These are phyloP conservation scores for Mythimna pallens DNA, from an alignment of 2,888 invertebrate species.

Conservation along the genomic window DNA sequence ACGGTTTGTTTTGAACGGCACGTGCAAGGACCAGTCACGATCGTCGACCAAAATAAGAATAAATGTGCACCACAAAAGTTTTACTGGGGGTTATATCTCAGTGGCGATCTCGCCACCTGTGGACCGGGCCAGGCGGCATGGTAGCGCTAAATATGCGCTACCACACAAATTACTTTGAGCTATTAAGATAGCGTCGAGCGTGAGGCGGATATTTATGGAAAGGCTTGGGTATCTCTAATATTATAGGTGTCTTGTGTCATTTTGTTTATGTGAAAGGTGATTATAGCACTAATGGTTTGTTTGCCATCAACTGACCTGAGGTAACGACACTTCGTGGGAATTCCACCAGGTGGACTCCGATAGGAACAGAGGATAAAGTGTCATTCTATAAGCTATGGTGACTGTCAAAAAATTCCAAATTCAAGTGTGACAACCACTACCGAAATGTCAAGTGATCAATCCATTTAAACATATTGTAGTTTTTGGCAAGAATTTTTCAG, in stretches of 20 bases:
- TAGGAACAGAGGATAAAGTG: not conserved
- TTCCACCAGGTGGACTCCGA: not conserved
- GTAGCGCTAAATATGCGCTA: conserved; percentile 57
- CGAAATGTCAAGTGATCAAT: no score
- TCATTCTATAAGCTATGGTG: not conserved
- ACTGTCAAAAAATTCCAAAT: no score
- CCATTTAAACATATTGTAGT: no score
- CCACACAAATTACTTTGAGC: conserved; percentile 58
- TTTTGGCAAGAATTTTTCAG: no score
- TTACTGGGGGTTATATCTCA: conserved; percentile 61
- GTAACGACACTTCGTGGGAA: not conserved
- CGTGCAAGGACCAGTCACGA: conserved; percentile 79
- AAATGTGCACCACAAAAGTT: conserved; percentile 61
- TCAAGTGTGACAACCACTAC: no score
- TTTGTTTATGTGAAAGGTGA: conserved; percentile 23
- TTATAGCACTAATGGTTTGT: not conserved
- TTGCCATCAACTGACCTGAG: not conserved
- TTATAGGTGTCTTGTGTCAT: conserved; percentile 30
- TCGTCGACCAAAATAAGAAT: conserved; percentile 67
- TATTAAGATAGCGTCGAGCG: conserved; percentile 50
- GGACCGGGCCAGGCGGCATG: conserved; percentile 33
- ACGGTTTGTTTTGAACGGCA: conserved; percentile 77
- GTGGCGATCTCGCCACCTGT: conserved; percentile 64
- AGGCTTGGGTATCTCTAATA: conserved; percentile 28
- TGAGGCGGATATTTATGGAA: conserved; percentile 35